Conservation (phyloP, 92 coral and sea anemone genomes). For the Actinernus sp. region DNA sequence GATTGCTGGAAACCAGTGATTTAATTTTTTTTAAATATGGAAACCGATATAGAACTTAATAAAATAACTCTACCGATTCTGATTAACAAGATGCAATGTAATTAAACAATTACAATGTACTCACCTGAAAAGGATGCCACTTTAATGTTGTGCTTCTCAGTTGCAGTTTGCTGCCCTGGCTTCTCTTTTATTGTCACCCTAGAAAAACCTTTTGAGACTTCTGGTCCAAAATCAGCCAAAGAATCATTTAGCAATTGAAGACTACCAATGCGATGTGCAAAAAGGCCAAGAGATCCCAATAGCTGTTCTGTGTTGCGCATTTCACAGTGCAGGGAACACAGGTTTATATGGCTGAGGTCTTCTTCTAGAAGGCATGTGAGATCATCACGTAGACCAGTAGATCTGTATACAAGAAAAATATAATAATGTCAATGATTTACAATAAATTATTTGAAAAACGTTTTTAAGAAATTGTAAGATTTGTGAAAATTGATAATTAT, state of each 20-base stretch:
- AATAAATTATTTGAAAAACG: neutral
- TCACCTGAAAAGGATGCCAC: too few species aligned
- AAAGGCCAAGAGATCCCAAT: too few species aligned
- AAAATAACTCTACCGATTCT: slow-evolving; percentile 2
- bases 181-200: too few species aligned
- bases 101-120: too few species aligned
- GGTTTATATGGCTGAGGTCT: slow-evolving; percentile 14
- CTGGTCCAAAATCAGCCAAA: slow-evolving; percentile 37
- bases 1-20: too few species aligned
- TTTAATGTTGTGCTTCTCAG: slow-evolving; percentile 34
- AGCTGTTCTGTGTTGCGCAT: too few species aligned
- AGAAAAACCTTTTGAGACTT: neutral
- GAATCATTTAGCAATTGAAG: slow-evolving; percentile 37
- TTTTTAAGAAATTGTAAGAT: too few species aligned
- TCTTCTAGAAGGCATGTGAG: too few species aligned
- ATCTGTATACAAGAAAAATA: slow-evolving; percentile 6
- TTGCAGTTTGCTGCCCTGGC: slow-evolving; percentile 54
- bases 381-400: slow-evolving; percentile 48
- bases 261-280: slow-evolving; percentile 50
- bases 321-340: slow-evolving; percentile 24
- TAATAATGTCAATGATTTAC: neutral
- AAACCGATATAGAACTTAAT: neutral
- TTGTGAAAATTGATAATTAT: too few species aligned
- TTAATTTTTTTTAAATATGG: neutral
- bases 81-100: neutral